Base-by-base conservation (phyloP, 2,797 vertebrate genomes). In the Iguana delicatissima region DNA sequence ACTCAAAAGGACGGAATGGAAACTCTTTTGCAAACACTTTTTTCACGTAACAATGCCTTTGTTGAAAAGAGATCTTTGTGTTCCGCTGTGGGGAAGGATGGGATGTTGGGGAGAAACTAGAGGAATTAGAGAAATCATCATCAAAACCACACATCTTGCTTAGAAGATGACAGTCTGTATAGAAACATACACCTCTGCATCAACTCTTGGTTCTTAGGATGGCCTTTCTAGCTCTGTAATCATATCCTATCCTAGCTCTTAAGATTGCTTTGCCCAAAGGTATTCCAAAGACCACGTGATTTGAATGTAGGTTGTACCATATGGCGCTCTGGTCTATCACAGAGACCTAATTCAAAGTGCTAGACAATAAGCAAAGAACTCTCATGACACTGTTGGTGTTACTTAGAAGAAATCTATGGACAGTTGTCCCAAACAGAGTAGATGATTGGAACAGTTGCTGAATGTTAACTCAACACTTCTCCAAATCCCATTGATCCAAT, bases 1-100 rank as follows among this genome's bases (percentile, higher is more conserved):
- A 86, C 89, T 94, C 50, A 85, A 22, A 8, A 89, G 4, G 76
- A 94, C n/a, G 80, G 81, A 80, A 89, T 69, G 89, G 89, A 91
- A 93, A 87, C 80, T 69, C n/a, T 89, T 93, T 29, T 94, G 90
- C 59, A 80, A 42, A 87, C 20, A 42, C 26, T 6, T 84, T 52
- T 69, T 77, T 67, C 42, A n/a, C 69, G 26, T 67, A 91, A 84
- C 35, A 69, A 57, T 79, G 46, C 85, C 73, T 83, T 77, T 69
- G 72, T 87, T 20, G 18, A 91, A 88, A 84, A 57, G 26, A 86
- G 20, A 55, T 3, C 6, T n/a, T 74, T 62, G 50, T 59, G 72
- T 73, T 82, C 46, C n/a, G 64, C 50, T 80, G 20, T 32, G 38
- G 12, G 24, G 50, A 46, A 35, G 62, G 50, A 91, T 46, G 42